phyloP scores from a whole-genome alignment of 2,113 vertebrate species.

The Penelope pileata region DNA sequence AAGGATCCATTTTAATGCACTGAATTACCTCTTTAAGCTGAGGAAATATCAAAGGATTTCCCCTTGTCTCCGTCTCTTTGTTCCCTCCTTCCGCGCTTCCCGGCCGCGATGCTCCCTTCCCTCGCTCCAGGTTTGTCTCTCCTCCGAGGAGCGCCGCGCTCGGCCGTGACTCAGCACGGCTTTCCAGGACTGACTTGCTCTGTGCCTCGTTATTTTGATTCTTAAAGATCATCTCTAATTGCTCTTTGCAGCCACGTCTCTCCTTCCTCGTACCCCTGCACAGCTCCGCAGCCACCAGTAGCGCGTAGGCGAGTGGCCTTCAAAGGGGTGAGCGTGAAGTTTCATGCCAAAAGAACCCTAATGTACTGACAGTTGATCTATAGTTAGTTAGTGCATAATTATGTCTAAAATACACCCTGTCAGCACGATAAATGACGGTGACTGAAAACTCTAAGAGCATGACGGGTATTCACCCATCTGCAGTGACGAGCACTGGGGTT shows the following conservation, averaged over 20 bases:
- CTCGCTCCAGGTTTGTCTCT: not conserved
- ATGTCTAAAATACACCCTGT: conserved; percentile 68
- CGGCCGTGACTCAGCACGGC: conserved; percentile 4
- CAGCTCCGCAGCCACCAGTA: conserved; percentile 29
- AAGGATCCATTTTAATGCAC: conserved; percentile 40
- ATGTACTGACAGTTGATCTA: conserved; percentile 64
- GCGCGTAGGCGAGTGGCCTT: conserved; percentile 51
- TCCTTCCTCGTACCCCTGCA: conserved; percentile 1
- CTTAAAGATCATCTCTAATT: conserved; percentile 13
- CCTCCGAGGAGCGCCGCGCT: not conserved
- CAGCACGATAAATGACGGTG: conserved; percentile 68
- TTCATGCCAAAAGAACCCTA: conserved; percentile 63
- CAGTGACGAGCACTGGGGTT: conserved; percentile 51
- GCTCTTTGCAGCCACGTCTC: not conserved
- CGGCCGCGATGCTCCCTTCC: not conserved
- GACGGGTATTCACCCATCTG: conserved; percentile 65
- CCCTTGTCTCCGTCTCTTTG: conserved; percentile 32
- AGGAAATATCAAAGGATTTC: conserved; percentile 52
- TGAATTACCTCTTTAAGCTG: conserved; percentile 55
- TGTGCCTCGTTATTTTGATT: not conserved
- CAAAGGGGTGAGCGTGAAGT: conserved; percentile 50
- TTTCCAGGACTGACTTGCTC: not conserved
- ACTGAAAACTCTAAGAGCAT: conserved; percentile 61
- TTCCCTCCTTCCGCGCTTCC: conserved; percentile 53
- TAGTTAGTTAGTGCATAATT: conserved; percentile 74